These are phyloP conservation scores for Pseudopipra pipra DNA, from an alignment of 2,113 vertebrate species.

Conservation along the genomic window DNA sequence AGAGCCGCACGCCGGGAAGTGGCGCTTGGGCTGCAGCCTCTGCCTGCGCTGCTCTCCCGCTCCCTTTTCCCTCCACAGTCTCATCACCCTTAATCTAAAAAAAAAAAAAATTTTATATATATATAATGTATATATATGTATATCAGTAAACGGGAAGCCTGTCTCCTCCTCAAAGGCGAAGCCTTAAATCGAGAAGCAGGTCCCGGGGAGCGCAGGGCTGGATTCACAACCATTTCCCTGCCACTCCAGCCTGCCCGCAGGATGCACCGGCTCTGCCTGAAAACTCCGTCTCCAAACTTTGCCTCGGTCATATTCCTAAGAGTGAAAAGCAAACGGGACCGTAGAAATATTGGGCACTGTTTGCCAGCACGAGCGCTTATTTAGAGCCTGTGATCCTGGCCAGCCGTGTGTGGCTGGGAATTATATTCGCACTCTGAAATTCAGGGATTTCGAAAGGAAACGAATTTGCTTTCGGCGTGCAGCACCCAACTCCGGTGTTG, in stretches of 20 bases:
- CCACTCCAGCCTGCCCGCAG: neutral
- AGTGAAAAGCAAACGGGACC: neutral
- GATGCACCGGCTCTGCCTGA: neutral
- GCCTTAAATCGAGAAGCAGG: neutral
- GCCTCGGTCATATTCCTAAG: fast-evolving
- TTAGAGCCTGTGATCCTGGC: neutral
- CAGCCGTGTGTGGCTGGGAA: fast-evolving
- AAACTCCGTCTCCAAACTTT: neutral
- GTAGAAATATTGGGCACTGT: neutral
- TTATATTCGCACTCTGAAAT: fast-evolving
- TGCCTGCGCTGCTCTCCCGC: neutral
- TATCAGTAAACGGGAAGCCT: neutral
- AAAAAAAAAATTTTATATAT: neutral
- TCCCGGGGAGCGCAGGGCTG: neutral
- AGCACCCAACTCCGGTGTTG: fast-evolving
- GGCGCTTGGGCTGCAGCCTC: neutral
- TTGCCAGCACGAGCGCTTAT: neutral
- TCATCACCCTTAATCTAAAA: neutral
- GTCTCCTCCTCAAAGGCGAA: neutral
- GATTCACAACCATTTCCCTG: neutral
- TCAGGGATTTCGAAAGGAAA: neutral
- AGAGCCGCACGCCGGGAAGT: neutral
- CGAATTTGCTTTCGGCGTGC: neutral
- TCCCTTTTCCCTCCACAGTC: neutral
- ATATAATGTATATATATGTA: neutral